These are phyloP conservation scores for Mormyrus proboscirostris DNA, from an alignment of 2,797 vertebrate species.

Conservation along the genomic window DNA sequence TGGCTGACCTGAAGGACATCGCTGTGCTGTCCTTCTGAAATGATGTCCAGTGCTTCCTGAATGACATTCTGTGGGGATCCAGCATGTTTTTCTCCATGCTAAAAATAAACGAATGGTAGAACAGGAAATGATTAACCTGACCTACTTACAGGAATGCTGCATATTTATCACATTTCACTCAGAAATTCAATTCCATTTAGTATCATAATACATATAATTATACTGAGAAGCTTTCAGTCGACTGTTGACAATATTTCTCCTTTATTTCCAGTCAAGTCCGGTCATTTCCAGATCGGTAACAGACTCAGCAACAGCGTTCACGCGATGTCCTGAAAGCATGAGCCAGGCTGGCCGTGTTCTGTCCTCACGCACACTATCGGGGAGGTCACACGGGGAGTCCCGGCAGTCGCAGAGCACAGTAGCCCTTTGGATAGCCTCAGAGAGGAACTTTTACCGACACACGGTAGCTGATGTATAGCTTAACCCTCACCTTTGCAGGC, in stretches of 20 bases:
- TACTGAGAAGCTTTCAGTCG: background rate
- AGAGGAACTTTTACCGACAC: background rate
- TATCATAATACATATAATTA: background rate
- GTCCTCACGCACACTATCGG: background rate
- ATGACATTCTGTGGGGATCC: background rate
- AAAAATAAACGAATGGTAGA: background rate
- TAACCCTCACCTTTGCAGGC: background rate
- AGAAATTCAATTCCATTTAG: slow-evolving; percentile 7
- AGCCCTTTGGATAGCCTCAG: background rate
- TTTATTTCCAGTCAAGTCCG: background rate
- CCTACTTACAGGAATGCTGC: slow-evolving; percentile 34
- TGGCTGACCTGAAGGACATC: background rate
- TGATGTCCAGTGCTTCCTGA: background rate
- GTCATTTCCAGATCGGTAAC: background rate
- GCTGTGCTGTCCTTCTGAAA: background rate
- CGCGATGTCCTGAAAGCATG: background rate
- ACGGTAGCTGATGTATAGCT: background rate
- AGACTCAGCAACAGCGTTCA: background rate
- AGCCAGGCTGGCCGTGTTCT: background rate
- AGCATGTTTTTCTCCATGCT: background rate
- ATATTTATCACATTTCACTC: slow-evolving; percentile 7
- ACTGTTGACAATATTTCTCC: background rate
- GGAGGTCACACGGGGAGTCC: background rate
- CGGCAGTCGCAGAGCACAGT: background rate
- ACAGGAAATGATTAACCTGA: slow-evolving; percentile 30